Evolutionary conservation across 2,113 vertebrate genomes (phyloP).

Genomic region (Murina feae): DNA sequence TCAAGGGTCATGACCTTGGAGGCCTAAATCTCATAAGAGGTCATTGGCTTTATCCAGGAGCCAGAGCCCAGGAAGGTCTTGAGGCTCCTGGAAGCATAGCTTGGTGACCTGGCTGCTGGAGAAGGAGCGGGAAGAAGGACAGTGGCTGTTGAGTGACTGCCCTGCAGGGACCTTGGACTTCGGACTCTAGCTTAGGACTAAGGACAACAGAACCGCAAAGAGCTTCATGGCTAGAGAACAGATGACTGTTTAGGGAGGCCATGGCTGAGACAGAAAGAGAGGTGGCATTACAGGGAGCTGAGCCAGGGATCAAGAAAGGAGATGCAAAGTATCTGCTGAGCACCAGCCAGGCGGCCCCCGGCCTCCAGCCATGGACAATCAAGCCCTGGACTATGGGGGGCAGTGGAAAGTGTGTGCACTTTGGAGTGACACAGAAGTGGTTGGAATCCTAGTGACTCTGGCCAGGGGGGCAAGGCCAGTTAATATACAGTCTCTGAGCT

Average conservation of each 20-base stretch:
- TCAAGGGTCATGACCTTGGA: background rate
- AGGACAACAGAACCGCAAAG: background rate
- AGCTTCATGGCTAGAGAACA: background rate
- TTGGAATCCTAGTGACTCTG: background rate
- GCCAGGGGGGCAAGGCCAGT: background rate
- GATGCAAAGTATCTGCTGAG: fast-evolving
- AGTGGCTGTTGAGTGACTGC: background rate
- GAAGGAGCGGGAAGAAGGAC: background rate
- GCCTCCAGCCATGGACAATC: background rate
- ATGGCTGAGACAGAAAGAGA: background rate
- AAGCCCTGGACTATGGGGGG: background rate
- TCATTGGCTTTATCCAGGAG: background rate
- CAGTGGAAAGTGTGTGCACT: background rate
- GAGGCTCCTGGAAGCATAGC: background rate
- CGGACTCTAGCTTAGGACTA: background rate
- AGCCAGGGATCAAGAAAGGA: background rate
- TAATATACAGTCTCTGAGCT: background rate
- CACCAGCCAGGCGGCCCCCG: background rate
- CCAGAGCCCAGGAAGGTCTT: no score
- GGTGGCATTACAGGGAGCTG: fast-evolving
- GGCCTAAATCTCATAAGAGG: background rate
- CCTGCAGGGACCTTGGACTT: background rate
- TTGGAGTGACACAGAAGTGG: background rate
- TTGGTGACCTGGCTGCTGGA: background rate
- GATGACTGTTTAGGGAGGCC: background rate